Evolutionary conservation across 1,140 invertebrate genomes (phyloP), one percentile per base, ranked within the genome.

Genomic region (Charaxes varanes): DNA sequence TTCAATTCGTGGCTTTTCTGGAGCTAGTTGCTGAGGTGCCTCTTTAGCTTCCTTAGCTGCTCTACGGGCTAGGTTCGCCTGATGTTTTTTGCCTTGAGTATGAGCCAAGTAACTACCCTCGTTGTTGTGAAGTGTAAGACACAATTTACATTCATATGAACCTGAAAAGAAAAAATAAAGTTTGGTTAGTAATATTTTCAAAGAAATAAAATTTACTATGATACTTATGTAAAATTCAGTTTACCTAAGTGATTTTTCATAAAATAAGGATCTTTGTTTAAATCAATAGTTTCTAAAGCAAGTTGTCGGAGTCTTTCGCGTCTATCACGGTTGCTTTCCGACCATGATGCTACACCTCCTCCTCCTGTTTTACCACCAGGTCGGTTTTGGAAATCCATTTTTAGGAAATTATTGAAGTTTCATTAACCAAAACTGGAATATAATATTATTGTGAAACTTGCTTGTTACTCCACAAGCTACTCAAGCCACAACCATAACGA

Each of bases 31-130:
- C 23, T 93, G 91, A 0, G 97, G 97, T 5, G 94, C 91, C 85
- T 99, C 98, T 74, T 98, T 98, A 2, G 98, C 97, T 85, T 99
- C 98, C 82, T 99, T 99, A 0, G 98, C 98, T 31, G 98, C 98
- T 85, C 98, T 87, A 19, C 98, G 87, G 4, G 97, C 98, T 64
- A 99, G 88, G 86, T 99, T 99, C 0, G 97, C 95, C 81, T 99
- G 98, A 94, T 99, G 98, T 64, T 99, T 99, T 74, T 99, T 99
- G n/a, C 98, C 98, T 84, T 99, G 98, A 0, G 98, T 99, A 65
- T 99, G 98, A 6, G 98, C 98, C 58, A 99, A 87, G 72, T 99
- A 99, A 72, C 96, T 99, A 2, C 98, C 98, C 85, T 99, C 98
- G 86, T 99, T 99, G 65, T 99, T 99, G 72, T 99, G 98, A 6